Evolutionary conservation across 2,888 invertebrate genomes (phyloP), one percentile per base, ranked within the genome.

Genomic region (Hypena proboscidalis): DNA sequence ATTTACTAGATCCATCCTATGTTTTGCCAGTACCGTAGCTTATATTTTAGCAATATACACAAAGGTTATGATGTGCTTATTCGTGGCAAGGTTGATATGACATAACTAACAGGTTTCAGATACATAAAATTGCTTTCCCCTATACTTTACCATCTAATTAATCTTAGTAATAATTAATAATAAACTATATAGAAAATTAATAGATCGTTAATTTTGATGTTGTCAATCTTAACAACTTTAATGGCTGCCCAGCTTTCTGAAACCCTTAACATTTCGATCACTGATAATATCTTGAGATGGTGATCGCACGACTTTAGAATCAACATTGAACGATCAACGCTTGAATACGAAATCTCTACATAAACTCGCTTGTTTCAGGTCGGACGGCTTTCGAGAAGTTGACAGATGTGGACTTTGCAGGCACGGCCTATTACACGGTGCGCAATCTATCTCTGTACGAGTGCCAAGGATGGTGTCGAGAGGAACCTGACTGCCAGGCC

Each of bases 401-500:
- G 55, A 98, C 98, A 56, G 97, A 98, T 83, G 94, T 94, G 70
- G 98, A 98, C 85, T 98, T 97, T 83, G 92, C 96, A 39, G 98
- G 98, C 36, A 97, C 95, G 42, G 97, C 97, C 23, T 98, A 98
- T 83, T 97, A 97, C 90, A 97, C 96, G 37, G 97, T 97, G 37
- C 95, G 97, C 77, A 98, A 98, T 85, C 92, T 98, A 26, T 97
- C 97, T 8, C 92, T 98, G 30, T 97, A 97, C 90, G 97, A 98
- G 85, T 98, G 98, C 82, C 97, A 98, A 80, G 97, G 97, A 19
- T 98, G 97, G 97, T 98, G 98, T 81, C 92, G 97, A 33, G 97
- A 98, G 77, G 97, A 98, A 70, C 94, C 95, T 0, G 97, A 97
- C 74, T 98, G 98, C 74, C 97, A 96, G 74, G 97, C 98, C 1